Evolutionary conservation across 2,888 invertebrate species (phyloP).

Genomic region (Rhyacophila evoluta): DNA sequence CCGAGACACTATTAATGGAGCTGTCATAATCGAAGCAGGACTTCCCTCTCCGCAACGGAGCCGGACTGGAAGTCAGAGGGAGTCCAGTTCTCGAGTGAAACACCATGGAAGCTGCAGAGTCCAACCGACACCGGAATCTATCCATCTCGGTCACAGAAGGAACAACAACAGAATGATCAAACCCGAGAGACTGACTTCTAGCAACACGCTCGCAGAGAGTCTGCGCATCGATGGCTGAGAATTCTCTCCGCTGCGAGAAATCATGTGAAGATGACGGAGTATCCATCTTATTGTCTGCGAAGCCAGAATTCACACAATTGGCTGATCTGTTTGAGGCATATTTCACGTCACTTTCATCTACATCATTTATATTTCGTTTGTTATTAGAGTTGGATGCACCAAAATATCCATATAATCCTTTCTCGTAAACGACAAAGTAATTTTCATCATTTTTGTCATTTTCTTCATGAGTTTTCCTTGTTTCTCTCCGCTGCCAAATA

Average conservation of each 20-base stretch:
- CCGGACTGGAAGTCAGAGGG: slow-evolving; percentile 88
- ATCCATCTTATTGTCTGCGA: background rate
- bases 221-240: background rate
- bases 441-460: slow-evolving; percentile 63
- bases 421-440: slow-evolving; percentile 62
- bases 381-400: slow-evolving; percentile 50
- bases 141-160: slow-evolving; percentile 80
- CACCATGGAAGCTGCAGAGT: slow-evolving; percentile 85
- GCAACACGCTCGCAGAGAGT: background rate
- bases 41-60: slow-evolving; percentile 81
- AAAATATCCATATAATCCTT: slow-evolving; percentile 66
- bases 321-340: background rate
- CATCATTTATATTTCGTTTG: background rate
- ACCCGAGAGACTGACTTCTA: background rate
- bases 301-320: background rate
- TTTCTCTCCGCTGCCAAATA: background rate
- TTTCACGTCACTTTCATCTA: background rate
- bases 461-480: background rate
- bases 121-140: slow-evolving; percentile 79
- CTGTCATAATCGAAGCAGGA: slow-evolving; percentile 88
- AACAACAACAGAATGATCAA: slow-evolving; percentile 61
- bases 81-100: slow-evolving; percentile 86
- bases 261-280: background rate
- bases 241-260: background rate
- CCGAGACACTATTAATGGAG: slow-evolving; percentile 80